Evolutionary conservation across 2,888 invertebrate species (phyloP), one percentile per base, ranked within the genome.

Genomic region (Erynnis tages): DNA sequence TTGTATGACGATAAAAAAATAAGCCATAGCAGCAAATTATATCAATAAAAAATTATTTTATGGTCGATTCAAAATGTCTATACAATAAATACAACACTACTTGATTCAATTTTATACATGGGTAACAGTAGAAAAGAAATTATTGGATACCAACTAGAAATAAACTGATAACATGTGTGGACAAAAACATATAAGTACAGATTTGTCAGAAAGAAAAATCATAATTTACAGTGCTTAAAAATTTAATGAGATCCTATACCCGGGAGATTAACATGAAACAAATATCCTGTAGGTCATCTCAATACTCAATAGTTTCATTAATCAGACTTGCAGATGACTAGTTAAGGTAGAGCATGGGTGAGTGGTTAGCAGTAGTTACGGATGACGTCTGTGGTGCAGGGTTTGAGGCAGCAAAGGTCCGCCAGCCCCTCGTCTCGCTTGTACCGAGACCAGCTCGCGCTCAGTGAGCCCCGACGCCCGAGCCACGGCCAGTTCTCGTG

Each of bases 401-500:
- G 62, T 23, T 74, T 73, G 10, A 70, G 60, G 58, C 77, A 78
- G 59, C 77, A 78, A 34, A 76, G 74, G 55, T 77, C 73, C 7
- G 65, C 77, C 4, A 78, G 61, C 1, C 76, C 77, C 0, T 54
- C 52, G 0, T 54, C 50, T 2, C 76, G 62, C 55, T 76, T 76
- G 60, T 69, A 65, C 0, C 76, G 62, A 1, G 65, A 53, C 76
- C 76, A 76, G 55, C 62, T 61, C 0, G 69, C 63, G 2, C 61
- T 44, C 10, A 73, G 55, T 0, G 67, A 63, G 0, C 66, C 72
- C 0, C 62, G 68, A 1, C 71, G 71, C 0, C 72, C 72, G 17
- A 25, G 53, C 73, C 71, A 75, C 1, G 69, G 66, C 70, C 71
- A 66, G 7, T 66, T 62, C 8, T 63, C 66, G 1, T 29, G n/a